Base-by-base conservation (phyloP, 2,113 vertebrate genomes). In the Mastomys natalensis region DNA sequence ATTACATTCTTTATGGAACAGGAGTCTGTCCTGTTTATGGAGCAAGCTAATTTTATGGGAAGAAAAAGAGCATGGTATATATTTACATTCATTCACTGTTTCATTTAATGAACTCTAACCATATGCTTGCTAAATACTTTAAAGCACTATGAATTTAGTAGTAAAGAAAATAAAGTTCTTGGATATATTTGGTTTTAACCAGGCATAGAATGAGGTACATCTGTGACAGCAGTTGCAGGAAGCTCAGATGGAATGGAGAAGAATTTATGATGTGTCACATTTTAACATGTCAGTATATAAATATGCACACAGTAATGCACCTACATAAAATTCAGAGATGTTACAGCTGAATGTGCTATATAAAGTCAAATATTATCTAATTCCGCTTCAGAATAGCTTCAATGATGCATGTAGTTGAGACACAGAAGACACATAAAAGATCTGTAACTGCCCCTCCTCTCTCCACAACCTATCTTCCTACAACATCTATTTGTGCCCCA, bases 281-380 rank as follows among this genome's bases (percentile, higher is more conserved):
- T 92, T 95, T 60, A 90, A 5, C 2, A 34, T 62, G 26, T 58
- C 64, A 82, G 55, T 76, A 24, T 87, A 78, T 87, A 76, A 94
- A 40, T 89, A 64, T 13, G 16, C 26, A 60, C 43, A 48, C 24
- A 73, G 5, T 37, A 2, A 17, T 12, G 15, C 0, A 53, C 9
- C 31, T 53, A 22, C 10, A 68, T n/a, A 91, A 85, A 84, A 64
- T 22, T 68, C 17, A 85, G 68, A 84, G 2, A 2, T 1, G 68
- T 80, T 74, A 95, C 80, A 37, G 5, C 31, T 86, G n/a, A 37
- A 29, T 64, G 37, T n/a, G 48, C 60, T 34, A 45, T 81, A 58
- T 24, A 78, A 64, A 91, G 80, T 45, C 21, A 81, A 64, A 43
- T 76, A 89, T 89, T 95, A 81, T 45, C 72, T 91, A 91, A 82